Base-by-base conservation (phyloP, 2,797 vertebrate species). In the Pempheris klunzingeri region DNA sequence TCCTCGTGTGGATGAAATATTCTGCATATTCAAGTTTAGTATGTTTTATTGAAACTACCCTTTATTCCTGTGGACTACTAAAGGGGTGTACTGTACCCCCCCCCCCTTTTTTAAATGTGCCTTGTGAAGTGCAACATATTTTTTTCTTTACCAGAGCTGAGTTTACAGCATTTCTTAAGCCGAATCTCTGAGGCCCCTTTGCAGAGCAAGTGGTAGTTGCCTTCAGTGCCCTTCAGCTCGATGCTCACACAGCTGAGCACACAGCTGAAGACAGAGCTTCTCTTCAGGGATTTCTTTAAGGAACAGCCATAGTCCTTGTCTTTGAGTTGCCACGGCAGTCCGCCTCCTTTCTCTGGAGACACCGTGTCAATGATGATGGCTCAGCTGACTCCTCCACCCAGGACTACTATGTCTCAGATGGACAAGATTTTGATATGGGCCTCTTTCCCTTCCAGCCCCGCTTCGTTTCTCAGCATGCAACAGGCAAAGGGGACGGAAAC, bases 211-310 rank as follows among this genome's bases (percentile, higher is more conserved):
- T 3, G 63, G 54, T 14, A 17, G 20, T 64, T 55, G 70, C 70
- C 61, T 71, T 72, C 73, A 50, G 65, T 47, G 78, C 66, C 81
- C 79, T 78, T 67, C 70, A 65, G 67, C 82, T 64, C 11, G 7
- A 41, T 60, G 68, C 64, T 80, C 62, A 50, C 74, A 53, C 57
- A 54, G 71, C n/a, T 43, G 68, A 84, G 71, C 75, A 36, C 58
- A 30, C 65, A 81, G 78, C 67, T 58, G 64, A 77, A 80, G 73
- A 58, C 5, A 15, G 63, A 71, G 63, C 73, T 38, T 32, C 64
- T 80, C 86, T 77, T 49, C 53, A 0, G 88, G 83, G 77, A 85
- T 20, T 36, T 49, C 73, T 59, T 47, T 7, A 39, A 69, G 53
- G 66, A 69, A 76, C 55, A 71, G 76, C 49, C 63, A 22, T 38